Conservation (phyloP, 2,113 vertebrate species). For the Pleuronectes platessa region DNA sequence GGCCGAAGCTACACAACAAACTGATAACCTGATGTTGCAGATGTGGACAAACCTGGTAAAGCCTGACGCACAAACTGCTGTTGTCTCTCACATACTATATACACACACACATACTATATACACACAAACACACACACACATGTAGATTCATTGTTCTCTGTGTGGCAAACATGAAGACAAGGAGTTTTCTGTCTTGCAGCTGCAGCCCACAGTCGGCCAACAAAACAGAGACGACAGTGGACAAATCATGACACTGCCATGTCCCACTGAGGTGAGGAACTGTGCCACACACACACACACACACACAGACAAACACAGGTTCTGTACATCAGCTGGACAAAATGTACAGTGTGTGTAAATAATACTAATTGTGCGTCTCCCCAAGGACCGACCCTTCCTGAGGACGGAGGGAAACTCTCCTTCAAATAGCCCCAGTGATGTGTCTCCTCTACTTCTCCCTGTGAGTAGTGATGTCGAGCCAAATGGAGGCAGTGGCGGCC, state of each 20-base stretch:
- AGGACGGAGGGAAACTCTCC: slow-evolving; percentile 75
- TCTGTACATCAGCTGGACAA: not conserved
- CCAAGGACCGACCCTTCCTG: slow-evolving; percentile 74
- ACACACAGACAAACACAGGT: too few relatives aligned
- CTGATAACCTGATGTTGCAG: slow-evolving; percentile 67
- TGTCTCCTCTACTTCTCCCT: slow-evolving; percentile 33
- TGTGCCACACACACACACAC: too few relatives aligned
- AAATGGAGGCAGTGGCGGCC: not conserved
- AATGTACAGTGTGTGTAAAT: not conserved
- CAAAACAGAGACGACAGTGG: slow-evolving; percentile 26
- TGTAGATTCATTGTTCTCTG: slow-evolving; percentile 7
- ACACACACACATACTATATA: not conserved
- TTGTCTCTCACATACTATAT: too few relatives aligned
- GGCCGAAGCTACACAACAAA: slow-evolving; percentile 36
- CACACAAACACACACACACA: not conserved
- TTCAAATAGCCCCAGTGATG: slow-evolving; percentile 29
- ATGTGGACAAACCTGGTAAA: slow-evolving; percentile 80
- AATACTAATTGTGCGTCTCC: not conserved
- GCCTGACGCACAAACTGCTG: not conserved
- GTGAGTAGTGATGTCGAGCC: slow-evolving; percentile 58
- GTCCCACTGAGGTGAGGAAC: slow-evolving; percentile 73
- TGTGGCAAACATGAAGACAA: slow-evolving; percentile 16
- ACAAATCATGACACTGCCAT: slow-evolving; percentile 45
- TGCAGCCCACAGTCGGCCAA: slow-evolving; percentile 63
- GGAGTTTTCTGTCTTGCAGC: slow-evolving; percentile 62